Base-by-base conservation (phyloP, 2,113 vertebrate genomes). In the Corythornis cristatus region DNA sequence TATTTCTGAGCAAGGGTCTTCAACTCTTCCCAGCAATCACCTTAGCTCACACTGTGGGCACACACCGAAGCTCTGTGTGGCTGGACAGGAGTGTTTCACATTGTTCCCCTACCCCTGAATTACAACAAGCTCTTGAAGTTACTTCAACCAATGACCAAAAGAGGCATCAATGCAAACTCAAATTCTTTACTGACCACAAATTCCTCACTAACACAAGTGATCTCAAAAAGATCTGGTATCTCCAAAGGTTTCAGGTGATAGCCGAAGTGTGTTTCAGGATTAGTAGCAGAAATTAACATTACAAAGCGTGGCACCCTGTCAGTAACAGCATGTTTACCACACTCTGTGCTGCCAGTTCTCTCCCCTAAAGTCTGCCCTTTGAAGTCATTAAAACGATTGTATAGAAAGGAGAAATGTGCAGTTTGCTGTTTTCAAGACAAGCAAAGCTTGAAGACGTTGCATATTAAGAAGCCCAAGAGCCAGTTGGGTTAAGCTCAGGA, bases 1-100 rank as follows among this genome's bases (percentile, higher is more conserved):
- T 17, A 75, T 91, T 87, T 92, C 82, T 82, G 70, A 48, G 73
- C 58, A 70, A n/a, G 16, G 54, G 42, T 72, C 67, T 68, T 73
- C 40, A 53, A 17, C 31, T 54, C 48, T 88, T 51, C 80, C 78
- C 61, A 43, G 73, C 74, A 67, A 72, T 37, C 43, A 60, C 23
- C 72, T 88, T 48, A 62, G 53, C 58, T 78, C 82, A 43, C 42
- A 2, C 2, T 42, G 33, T 29, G 60, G 61, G 46, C 21, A 66
- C 1, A 62, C 5, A 9, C 0, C 3, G 51, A 86, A 83, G 56
- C 28, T 28, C 43, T 11, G 1, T 5, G 26, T 10, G 61, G 79
- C 14, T 33, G 45, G 31, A 57, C 40, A 57, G n/a, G 37, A 17
- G 17, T 5, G n/a, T 56, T 64, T 70, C 51, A 62, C 28, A 11